Evolutionary conservation across 2,888 invertebrate species (phyloP).

Genomic region (Adelognathus sp.): DNA sequence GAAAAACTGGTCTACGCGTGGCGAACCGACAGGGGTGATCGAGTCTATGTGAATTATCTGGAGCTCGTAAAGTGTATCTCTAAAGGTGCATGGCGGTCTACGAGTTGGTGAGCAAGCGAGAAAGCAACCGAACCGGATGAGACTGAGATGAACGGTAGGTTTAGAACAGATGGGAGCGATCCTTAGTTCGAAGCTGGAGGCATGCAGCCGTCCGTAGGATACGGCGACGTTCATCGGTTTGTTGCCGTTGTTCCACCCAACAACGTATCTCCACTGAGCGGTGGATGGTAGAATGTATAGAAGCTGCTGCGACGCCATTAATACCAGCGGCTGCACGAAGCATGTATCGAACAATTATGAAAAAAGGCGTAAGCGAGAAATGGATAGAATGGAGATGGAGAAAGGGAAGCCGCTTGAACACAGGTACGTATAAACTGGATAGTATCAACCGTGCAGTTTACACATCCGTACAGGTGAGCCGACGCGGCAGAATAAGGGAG

Average conservation of each 20-base stretch:
- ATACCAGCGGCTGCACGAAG: not conserved
- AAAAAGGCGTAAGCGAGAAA: conserved; percentile 3
- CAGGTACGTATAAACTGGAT: conserved; percentile 30
- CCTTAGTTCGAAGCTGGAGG: conserved; percentile 71
- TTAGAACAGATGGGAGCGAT: conserved; percentile 74
- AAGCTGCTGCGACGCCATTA: not conserved
- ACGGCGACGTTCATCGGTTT: conserved; percentile 10
- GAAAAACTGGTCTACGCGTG: conserved; percentile 11
- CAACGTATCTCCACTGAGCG: conserved; percentile 8
- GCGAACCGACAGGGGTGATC: not conserved
- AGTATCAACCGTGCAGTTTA: no score
- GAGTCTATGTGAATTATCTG: not conserved
- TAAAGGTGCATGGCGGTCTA: conserved; percentile 2
- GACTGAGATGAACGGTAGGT: conserved; percentile 26
- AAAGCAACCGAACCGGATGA: conserved; percentile 25
- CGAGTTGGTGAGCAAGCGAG: conserved; percentile 6
- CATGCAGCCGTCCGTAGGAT: conserved; percentile 54
- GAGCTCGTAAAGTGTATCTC: conserved; percentile 48
- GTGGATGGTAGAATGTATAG: conserved; percentile 5
- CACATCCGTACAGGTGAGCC: not conserved
- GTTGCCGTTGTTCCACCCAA: conserved; percentile 37
- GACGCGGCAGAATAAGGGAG: not conserved
- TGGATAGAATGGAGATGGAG: not conserved
- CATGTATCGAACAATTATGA: conserved; percentile 30
- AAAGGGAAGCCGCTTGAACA: conserved; percentile 24